Conservation (phyloP, 2,797 vertebrate genomes). For the Nannoperca obscura region DNA sequence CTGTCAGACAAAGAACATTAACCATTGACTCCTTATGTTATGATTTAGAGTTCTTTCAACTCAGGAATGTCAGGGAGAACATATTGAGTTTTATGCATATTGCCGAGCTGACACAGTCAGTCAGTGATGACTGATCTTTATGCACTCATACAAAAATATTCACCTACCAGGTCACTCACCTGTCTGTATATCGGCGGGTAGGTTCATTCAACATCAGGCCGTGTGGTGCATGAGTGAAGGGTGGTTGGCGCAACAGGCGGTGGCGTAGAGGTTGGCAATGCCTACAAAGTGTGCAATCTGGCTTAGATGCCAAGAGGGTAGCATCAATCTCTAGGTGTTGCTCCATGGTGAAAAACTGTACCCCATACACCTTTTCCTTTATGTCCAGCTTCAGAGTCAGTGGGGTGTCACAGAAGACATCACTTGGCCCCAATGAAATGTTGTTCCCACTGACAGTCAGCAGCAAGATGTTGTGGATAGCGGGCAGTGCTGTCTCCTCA, state of each 20-base stretch:
- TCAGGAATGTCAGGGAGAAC: not conserved
- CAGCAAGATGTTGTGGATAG: slow-evolving; percentile 94
- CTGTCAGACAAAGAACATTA: not conserved
- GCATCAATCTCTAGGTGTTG: slow-evolving; percentile 97
- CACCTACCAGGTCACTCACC: slow-evolving; percentile 86
- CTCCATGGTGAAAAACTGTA: slow-evolving; percentile 97
- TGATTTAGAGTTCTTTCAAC: slow-evolving; percentile 4
- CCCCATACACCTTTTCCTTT: slow-evolving; percentile 90
- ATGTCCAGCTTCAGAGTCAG: slow-evolving; percentile 92
- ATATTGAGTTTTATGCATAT: not conserved
- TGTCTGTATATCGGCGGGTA: slow-evolving; percentile 90
- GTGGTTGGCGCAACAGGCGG: slow-evolving; percentile 90
- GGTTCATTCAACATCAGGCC: slow-evolving; percentile 87
- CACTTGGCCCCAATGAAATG: slow-evolving; percentile 93
- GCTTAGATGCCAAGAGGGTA: slow-evolving; percentile 91
- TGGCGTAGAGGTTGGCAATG: slow-evolving; percentile 90
- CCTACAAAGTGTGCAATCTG: slow-evolving; percentile 85
- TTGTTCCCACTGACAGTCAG: slow-evolving; percentile 91
- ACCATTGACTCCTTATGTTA: not conserved
- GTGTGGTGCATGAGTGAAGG: slow-evolving; percentile 83
- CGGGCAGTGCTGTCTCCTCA: slow-evolving; percentile 92
- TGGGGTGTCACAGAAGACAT: slow-evolving; percentile 94
- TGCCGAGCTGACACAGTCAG: slow-evolving; percentile 5
- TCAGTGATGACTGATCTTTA: not conserved
- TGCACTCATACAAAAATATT: slow-evolving; percentile 23